Conservation (phyloP, 2,888 invertebrate genomes). For the Prosapia bicincta region DNA sequence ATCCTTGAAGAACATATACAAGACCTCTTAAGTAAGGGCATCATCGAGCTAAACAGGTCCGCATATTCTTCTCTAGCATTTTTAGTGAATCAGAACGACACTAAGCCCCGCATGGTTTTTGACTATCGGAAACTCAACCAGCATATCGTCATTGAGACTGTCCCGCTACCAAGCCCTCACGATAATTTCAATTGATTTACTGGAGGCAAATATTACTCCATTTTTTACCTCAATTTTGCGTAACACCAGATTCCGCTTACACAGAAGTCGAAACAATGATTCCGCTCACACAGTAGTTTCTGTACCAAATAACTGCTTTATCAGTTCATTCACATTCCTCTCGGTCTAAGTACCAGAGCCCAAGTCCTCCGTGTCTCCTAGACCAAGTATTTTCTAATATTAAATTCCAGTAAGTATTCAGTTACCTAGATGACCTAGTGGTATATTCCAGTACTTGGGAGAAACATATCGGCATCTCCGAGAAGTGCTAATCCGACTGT, state of each 20-base stretch:
- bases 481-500: neutral
- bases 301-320: neutral
- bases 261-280: neutral
- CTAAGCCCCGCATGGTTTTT: neutral
- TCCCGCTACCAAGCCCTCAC: constrained; percentile 21
- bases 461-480: neutral
- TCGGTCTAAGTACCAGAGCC: neutral
- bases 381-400: neutral
- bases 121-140: too few species aligned
- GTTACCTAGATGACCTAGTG: too few species aligned
- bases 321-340: neutral
- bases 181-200: too few species aligned
- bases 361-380: neutral
- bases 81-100: neutral
- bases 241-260: constrained; percentile 26
- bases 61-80: too few species aligned
- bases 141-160: too few species aligned
- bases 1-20: too few species aligned
- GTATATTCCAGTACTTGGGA: too few species aligned
- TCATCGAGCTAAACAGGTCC: neutral
- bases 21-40: too few species aligned
- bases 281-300: too few species aligned
- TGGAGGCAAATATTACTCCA: constrained; percentile 18
- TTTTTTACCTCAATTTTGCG: constrained; percentile 28
- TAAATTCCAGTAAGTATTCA: too few species aligned